Evolutionary conservation across 2,888 invertebrate species (phyloP), one percentile per base, ranked within the genome.

Genomic region (Dusona sp.): DNA sequence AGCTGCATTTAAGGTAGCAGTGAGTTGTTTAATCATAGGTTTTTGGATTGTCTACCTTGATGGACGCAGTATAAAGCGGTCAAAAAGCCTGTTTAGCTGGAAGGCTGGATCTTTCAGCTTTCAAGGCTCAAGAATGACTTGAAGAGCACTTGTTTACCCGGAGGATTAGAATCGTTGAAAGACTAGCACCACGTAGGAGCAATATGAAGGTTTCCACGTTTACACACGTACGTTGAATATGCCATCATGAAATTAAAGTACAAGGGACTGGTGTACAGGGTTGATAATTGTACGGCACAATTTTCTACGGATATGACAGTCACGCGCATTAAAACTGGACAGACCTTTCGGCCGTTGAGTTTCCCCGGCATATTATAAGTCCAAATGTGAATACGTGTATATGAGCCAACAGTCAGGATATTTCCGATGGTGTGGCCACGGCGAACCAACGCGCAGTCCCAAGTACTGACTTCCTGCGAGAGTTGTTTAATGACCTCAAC

Each of bases 401-500:
- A 29, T 33, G 25, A 67, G 64, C 36, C 51, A 54, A 45, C 54
- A 45, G 42, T n/a, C 61, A 48, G 29, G 79, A 79, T 61, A 79
- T 45, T 74, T 67, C 67, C 51, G 79, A 67, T 73, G 74, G 83
- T 68, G 70, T 48, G 74, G 51, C 74, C 75, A 74, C 65, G 61
- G 68, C 61, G 77, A 64, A 29, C 67, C 38, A 79, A 82, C 82
- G 77, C 80, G 33, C 72, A 48, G 19, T 77, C 57, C 72, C 81
- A 57, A 73, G 73, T 77, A 70, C 57, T 67, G 86, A 83, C 85
- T 86, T 74, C 83, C 87, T 83, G 73, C 79, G 87, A 81, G 89
- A 91, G 91, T 90, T 90, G 91, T 92, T 92, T 92, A 93, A 92
- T 92, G 91, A 92, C 88, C 90, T 87, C 84, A 85, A 83, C 79